A percentile compares a stretch with the other conserved stretches of the same genome.
Evolutionary conservation across 2,113 vertebrate species (phyloP).

Genomic region (Gnathonemus longibarbis): DNA sequence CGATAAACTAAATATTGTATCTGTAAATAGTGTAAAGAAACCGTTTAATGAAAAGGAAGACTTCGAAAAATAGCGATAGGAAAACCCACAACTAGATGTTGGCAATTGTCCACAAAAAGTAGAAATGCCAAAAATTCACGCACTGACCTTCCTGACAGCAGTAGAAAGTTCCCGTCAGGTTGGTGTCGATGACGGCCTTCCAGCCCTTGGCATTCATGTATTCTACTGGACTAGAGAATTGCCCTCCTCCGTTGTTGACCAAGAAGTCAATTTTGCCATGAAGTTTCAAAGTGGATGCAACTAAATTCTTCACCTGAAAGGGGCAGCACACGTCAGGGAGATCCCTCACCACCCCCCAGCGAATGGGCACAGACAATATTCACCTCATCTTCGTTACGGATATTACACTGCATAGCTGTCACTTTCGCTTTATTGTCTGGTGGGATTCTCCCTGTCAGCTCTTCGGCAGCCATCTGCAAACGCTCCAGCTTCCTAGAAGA

Average conservation of each 20-base stretch:
- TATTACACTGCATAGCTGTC: slow-evolving; percentile 76
- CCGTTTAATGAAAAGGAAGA: background rate
- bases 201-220: slow-evolving; percentile 79
- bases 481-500: slow-evolving; percentile 75
- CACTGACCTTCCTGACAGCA: slow-evolving; percentile 78
- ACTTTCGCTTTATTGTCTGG: slow-evolving; percentile 49
- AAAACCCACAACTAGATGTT: background rate
- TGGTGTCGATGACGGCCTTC: slow-evolving; percentile 90
- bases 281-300: slow-evolving; percentile 66
- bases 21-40: background rate
- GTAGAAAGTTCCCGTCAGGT: slow-evolving; percentile 89
- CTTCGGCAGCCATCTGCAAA: slow-evolving; percentile 65
- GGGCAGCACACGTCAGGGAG: background rate
- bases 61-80: background rate
- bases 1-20: background rate
- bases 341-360: background rate
- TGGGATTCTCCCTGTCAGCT: slow-evolving; percentile 59
- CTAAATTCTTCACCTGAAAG: slow-evolving; percentile 74
- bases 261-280: slow-evolving; percentile 77
- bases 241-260: slow-evolving; percentile 91
- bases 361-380: background rate
- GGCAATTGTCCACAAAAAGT: background rate
- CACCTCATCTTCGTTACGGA: slow-evolving; percentile 83
- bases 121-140: background rate
- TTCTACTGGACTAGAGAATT: slow-evolving; percentile 68